Conservation (phyloP, 1,140 invertebrate genomes). For the Drosophila watanabei region DNA sequence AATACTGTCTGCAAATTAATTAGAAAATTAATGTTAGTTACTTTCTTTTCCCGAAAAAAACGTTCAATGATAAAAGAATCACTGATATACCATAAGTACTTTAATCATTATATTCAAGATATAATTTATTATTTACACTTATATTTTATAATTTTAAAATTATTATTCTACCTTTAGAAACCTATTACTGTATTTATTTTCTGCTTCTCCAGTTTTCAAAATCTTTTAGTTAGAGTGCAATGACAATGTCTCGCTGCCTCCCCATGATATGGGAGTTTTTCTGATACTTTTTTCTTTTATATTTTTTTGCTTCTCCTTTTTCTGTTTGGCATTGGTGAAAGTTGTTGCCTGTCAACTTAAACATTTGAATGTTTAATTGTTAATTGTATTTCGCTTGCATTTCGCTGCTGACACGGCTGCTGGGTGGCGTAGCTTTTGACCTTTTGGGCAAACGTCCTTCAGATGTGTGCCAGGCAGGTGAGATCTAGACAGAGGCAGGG, state of each 20-base stretch:
- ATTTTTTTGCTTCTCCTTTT: conserved; percentile 10
- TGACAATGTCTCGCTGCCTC: conserved; percentile 19
- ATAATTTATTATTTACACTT: background rate
- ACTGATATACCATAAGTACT: background rate
- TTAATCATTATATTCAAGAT: background rate
- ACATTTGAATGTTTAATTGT: conserved; percentile 78
- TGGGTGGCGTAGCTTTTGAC: conserved; percentile 44
- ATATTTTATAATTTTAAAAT: background rate
- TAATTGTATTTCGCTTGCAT: conserved; percentile 48
- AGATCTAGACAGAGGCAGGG: background rate
- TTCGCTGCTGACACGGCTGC: conserved; percentile 22
- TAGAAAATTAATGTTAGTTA: too few relatives aligned
- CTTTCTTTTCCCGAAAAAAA: too few relatives aligned
- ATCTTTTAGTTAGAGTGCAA: background rate
- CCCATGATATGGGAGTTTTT: conserved; percentile 41
- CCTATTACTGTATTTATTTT: background rate
- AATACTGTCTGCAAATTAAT: too few relatives aligned
- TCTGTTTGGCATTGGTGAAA: conserved; percentile 55
- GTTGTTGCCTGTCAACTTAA: conserved; percentile 59
- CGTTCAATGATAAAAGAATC: too few relatives aligned
- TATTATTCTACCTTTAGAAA: background rate
- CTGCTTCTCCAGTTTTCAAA: background rate
- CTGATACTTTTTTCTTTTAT: conserved; percentile 5
- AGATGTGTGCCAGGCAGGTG: conserved; percentile 39
- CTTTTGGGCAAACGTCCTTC: conserved; percentile 73